Conservation (phyloP, 2,113 vertebrate genomes). For the Pterocles orientalis region DNA sequence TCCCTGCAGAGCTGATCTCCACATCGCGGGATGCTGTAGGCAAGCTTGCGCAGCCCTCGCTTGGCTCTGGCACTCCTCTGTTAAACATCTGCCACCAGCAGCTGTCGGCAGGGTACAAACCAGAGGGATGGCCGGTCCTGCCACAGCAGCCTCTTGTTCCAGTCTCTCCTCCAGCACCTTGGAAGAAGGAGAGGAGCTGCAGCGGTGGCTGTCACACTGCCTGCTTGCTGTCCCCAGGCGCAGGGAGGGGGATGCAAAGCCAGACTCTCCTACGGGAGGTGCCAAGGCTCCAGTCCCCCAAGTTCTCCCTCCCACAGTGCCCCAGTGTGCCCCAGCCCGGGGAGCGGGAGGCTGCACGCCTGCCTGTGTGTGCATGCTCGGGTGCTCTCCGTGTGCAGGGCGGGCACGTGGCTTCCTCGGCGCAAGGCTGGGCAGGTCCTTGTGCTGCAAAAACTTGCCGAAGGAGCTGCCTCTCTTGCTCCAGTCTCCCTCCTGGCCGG, state of each 20-base stretch:
- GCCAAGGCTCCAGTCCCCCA: not conserved
- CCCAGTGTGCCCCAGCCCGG: not conserved
- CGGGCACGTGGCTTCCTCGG: not conserved
- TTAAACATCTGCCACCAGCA: too few relatives aligned
- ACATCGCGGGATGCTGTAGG: not conserved
- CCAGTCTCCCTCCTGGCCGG: not conserved
- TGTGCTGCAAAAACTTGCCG: not conserved
- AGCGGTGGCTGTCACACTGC: not conserved
- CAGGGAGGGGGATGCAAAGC: not conserved
- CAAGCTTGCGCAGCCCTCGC: not conserved
- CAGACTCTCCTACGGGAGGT: accelerated
- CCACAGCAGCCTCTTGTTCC: accelerated
- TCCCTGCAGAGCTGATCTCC: not conserved
- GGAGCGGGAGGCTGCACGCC: not conserved
- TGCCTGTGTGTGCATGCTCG: not conserved
- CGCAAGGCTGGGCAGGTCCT: not conserved
- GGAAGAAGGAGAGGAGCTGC: not conserved
- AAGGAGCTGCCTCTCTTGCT: not conserved
- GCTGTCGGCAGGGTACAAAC: not conserved
- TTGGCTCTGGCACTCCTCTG: not conserved
- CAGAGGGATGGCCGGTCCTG: not conserved
- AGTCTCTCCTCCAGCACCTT: not conserved
- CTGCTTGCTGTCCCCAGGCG: not conserved
- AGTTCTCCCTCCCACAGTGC: not conserved
- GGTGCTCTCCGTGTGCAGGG: not conserved